Conservation (phyloP, 2,113 vertebrate species). For the Rousettus leschenaultii region DNA sequence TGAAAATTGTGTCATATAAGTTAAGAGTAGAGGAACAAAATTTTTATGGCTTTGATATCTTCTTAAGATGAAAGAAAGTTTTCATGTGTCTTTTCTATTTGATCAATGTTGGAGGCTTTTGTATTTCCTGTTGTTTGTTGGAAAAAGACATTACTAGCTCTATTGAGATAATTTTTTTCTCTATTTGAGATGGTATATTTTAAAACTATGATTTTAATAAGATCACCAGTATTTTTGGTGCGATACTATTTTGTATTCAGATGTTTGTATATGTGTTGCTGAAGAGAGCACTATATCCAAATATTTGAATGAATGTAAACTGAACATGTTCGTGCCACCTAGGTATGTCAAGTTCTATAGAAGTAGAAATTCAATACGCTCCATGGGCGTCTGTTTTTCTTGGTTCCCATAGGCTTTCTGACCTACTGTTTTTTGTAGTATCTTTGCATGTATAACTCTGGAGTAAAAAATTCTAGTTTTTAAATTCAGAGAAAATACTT, state of each 20-base stretch:
- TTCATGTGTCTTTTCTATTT: constrained; percentile 35
- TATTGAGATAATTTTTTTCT: neutral
- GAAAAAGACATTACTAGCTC: neutral
- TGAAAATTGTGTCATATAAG: neutral
- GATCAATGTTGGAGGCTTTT: neutral
- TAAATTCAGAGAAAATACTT: constrained; percentile 13
- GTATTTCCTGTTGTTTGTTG: constrained; percentile 31
- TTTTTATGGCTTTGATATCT: neutral
- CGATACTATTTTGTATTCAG: neutral
- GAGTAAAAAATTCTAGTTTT: constrained; percentile 40
- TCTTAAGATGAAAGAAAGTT: neutral
- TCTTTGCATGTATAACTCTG: constrained; percentile 23
- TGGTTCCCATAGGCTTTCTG: neutral
- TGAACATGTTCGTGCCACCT: neutral
- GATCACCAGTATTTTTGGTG: neutral
- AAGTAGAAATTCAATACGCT: neutral
- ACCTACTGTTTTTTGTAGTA: neutral
- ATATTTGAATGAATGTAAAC: constrained; percentile 27
- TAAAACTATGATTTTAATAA: constrained; percentile 41
- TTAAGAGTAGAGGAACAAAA: neutral
- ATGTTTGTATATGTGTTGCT: neutral
- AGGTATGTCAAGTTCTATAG: neutral
- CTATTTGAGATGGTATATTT: constrained; percentile 13
- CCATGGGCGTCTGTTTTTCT: neutral
- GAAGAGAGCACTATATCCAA: neutral